Base-by-base conservation (phyloP, 2,113 vertebrate genomes). In the Cavia porcellus region DNA sequence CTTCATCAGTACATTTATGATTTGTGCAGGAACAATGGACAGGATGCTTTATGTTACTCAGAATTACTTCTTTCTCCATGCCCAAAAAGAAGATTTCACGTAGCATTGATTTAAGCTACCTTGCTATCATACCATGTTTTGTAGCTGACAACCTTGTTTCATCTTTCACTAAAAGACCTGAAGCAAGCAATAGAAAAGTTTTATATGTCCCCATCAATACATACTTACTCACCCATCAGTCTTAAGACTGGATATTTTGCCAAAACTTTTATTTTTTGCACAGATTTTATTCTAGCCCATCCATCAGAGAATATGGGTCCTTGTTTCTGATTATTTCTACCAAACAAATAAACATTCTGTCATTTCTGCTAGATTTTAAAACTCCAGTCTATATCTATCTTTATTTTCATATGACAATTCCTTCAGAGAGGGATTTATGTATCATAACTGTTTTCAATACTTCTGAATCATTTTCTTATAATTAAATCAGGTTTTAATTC, bases 401-500 rank as follows among this genome's bases (percentile, higher is more conserved):
- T 75, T 42, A 62, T 17, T 89, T 92, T 88, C 68, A 94, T 9
- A 68, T 8, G 62, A 84, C 1, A 79, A 7, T 47, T 79, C n/a
- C 47, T 79, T 61, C 20, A 47, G 61, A 68, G 28, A 85, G 28
- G 32, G 30, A 68, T 9, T 74, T 85, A n/a, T 32, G 6, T 52
- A 52, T 64, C 14, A 38, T 13, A 57, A 89, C 28, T 75, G 7
- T 47, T 91, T 93, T 66, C 22, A 62, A 66, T 64, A 72, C 4
- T 79, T 70, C 12, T 61, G 38, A 90, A 30, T 12, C 12, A 32
- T 77, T 91, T 90, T 72, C 64, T 52, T 47, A 50, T 35, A 90
- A 12, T 72, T n/a, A 91, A 93, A 83, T 25, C 2, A 96, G 25
- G 66, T 86, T 90, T 90, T 82, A 87, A 50, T 45, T 86, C n/a